Evolutionary conservation across 2,797 vertebrate genomes (phyloP).

Genomic region (Tarsius wallacei): DNA sequence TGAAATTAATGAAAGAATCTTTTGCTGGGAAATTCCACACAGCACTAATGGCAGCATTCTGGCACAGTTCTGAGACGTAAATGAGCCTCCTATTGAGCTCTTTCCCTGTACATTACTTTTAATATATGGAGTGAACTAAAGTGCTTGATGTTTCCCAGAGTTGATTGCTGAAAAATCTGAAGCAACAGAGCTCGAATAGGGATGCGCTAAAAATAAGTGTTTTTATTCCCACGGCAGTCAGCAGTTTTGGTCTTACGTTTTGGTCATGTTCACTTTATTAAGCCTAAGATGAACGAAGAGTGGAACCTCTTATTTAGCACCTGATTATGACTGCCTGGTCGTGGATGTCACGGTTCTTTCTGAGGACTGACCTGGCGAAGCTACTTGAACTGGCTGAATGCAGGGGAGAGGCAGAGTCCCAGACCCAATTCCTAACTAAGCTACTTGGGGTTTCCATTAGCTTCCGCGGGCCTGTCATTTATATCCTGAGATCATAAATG

Average conservation of each 20-base stretch:
- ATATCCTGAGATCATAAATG: background rate
- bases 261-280: background rate
- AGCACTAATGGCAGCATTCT: background rate
- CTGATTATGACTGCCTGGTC: background rate
- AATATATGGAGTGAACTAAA: background rate
- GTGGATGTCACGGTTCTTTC: background rate
- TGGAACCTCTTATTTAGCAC: background rate
- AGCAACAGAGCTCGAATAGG: background rate
- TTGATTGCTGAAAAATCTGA: background rate
- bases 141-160: background rate
- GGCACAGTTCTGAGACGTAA: background rate
- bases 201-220: background rate
- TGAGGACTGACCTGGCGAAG: background rate
- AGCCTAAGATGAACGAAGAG: background rate
- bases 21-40: background rate
- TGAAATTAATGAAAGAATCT: background rate
- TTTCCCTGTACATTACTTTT: background rate
- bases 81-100: background rate
- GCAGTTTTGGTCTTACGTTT: slow-evolving; percentile 8
- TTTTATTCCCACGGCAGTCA: background rate
- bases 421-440: background rate
- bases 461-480: background rate
- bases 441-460: background rate
- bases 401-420: background rate
- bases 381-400: background rate